Evolutionary conservation across 2,888 invertebrate genomes (phyloP).

Genomic region (Chrysotoxum bicinctum): DNA sequence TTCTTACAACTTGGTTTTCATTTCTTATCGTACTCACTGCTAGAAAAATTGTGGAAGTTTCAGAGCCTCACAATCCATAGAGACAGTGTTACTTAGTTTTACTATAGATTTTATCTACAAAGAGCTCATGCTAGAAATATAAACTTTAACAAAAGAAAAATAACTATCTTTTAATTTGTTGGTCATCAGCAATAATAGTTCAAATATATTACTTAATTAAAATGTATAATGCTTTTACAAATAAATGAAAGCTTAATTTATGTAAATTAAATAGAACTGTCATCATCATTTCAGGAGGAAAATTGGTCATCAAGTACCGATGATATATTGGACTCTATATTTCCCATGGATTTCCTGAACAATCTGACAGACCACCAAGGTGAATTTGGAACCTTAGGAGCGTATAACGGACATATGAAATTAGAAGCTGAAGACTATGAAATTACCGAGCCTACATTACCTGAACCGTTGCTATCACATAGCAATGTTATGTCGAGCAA

Average conservation of each 20-base stretch:
- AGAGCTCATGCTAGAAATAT: no score
- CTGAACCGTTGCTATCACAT: conserved; percentile 54
- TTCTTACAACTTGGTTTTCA: no score
- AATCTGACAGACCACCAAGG: conserved; percentile 82
- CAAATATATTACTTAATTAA: no score
- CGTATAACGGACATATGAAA: conserved; percentile 76
- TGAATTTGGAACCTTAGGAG: conserved; percentile 81
- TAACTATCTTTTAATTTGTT: no score
- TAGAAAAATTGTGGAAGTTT: no score
- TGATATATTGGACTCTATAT: conserved; percentile 87
- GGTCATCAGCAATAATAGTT: no score
- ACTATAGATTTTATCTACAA: no score
- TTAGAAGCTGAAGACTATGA: conserved; percentile 78
- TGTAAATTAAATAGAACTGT: not conserved
- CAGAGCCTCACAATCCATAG: no score
- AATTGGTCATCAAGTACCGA: conserved; percentile 82
- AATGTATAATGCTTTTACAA: no score
- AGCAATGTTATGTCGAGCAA: conserved; percentile 73
- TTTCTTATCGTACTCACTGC: no score
- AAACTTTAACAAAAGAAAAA: no score
- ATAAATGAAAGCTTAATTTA: not conserved
- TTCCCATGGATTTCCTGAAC: conserved; percentile 85
- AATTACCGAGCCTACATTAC: conserved; percentile 67
- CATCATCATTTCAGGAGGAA: conserved; percentile 79
- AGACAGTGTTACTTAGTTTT: no score